A percentile compares a stretch with the other conserved stretches of the same genome.
phyloP scores from a whole-genome alignment of 2,113 vertebrate species.

The Forbesichthys agassizii region DNA sequence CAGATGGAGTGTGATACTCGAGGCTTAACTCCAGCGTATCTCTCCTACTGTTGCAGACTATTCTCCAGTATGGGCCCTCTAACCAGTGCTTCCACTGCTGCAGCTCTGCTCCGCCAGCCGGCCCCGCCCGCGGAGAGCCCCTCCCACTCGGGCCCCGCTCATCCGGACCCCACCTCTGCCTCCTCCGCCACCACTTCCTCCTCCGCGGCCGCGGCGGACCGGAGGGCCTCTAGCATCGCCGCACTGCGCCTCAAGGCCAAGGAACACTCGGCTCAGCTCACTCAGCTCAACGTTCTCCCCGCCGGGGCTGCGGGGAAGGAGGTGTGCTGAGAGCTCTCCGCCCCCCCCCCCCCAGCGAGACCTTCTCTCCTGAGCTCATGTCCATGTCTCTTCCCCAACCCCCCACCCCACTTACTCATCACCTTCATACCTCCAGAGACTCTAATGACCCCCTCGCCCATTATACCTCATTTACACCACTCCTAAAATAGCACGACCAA shows the following conservation, averaged over 20 bases:
- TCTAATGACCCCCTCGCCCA: conserved; percentile 28
- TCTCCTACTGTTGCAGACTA: conserved; percentile 77
- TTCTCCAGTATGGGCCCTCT: conserved; percentile 94
- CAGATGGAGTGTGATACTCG: background rate
- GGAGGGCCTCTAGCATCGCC: conserved; percentile 93
- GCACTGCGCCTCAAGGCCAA: conserved; percentile 95
- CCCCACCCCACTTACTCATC: background rate
- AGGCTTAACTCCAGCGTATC: background rate
- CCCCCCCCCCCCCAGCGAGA: conserved; percentile 35
- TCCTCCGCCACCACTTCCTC: conserved; percentile 72
- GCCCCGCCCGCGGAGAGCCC: conserved; percentile 83
- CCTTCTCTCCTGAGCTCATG: conserved; percentile 38
- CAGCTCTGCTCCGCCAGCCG: conserved; percentile 88
- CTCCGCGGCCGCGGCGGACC: conserved; percentile 84
- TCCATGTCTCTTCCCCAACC: conserved; percentile 33
- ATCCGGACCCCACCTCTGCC: conserved; percentile 79
- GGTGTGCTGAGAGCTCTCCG: conserved; percentile 86
- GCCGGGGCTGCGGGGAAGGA: conserved; percentile 90
- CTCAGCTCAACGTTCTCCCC: conserved; percentile 97
- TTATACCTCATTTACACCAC: conserved; percentile 50
- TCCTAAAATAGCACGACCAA: conserved; percentile 86
- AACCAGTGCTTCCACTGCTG: conserved; percentile 91
- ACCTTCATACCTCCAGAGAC: conserved; percentile 48
- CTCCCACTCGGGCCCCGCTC: conserved; percentile 71
- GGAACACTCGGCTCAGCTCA: conserved; percentile 97